phyloP scores from a whole-genome alignment of 2,888 invertebrate genomes.

The Parnassius smintheus region DNA sequence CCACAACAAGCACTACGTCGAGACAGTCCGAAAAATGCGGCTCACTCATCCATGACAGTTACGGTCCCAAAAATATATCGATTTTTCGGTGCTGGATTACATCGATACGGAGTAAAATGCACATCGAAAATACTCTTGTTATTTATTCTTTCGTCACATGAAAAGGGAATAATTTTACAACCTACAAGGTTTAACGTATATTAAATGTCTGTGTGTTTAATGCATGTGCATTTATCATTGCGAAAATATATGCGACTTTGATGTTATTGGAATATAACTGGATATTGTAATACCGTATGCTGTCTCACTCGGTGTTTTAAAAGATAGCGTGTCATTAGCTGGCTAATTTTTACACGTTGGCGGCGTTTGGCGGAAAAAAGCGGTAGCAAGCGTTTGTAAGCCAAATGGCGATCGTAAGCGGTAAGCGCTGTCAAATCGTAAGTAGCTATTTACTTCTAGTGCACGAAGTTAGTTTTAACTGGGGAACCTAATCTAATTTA shows the following conservation, averaged over 20 bases:
- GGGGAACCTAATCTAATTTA: too few relatives aligned
- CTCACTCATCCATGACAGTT: conserved; percentile 41
- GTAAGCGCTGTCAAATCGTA: too few relatives aligned
- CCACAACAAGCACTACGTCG: conserved; percentile 62
- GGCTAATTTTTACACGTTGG: too few relatives aligned
- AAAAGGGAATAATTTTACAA: not conserved
- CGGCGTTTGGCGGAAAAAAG: too few relatives aligned
- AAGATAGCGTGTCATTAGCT: too few relatives aligned
- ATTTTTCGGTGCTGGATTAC: conserved; percentile 50
- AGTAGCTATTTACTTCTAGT: too few relatives aligned
- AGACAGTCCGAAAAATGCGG: conserved; percentile 48
- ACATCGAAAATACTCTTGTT: not conserved
- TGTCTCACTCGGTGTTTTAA: too few relatives aligned
- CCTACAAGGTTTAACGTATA: not conserved
- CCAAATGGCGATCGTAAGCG: too few relatives aligned
- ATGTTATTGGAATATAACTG: not conserved
- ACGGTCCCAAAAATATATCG: conserved; percentile 44
- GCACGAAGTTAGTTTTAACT: too few relatives aligned
- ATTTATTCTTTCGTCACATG: not conserved
- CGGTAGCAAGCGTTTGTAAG: too few relatives aligned
- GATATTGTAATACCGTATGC: not conserved
- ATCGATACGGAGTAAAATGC: not conserved
- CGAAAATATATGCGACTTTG: not conserved
- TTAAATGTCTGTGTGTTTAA: conserved; percentile 2
- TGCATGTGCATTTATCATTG: not conserved